Percentiles rank a stretch among this genome's conserved stretches.
These are phyloP conservation scores for Amphiprion percula DNA, from an alignment of 2,113 vertebrate species.

Conservation along the genomic window DNA sequence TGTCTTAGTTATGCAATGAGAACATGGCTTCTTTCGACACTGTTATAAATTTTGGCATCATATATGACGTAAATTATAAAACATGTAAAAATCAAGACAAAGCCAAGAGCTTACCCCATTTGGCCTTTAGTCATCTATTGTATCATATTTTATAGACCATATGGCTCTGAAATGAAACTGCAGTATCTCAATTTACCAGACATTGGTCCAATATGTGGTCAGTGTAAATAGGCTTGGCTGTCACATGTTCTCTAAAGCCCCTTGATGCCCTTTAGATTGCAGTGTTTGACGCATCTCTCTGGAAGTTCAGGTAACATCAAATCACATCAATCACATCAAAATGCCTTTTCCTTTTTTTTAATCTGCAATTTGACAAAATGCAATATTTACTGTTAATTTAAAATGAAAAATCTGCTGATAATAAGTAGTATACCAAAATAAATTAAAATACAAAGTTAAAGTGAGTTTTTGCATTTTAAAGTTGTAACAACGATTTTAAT, in stretches of 20 bases:
- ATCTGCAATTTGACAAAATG: too few species aligned
- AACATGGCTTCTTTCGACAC: not conserved
- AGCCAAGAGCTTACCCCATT: not conserved
- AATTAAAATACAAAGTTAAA: too few species aligned
- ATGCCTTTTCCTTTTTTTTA: too few species aligned
- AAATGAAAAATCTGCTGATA: too few species aligned
- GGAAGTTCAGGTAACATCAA: not conserved
- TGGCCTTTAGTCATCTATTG: constrained; percentile 21
- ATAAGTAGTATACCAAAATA: too few species aligned
- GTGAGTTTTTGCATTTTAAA: too few species aligned
- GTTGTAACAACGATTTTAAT: too few species aligned
- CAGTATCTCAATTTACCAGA: constrained; percentile 47
- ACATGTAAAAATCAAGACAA: not conserved
- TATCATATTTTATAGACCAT: constrained; percentile 18
- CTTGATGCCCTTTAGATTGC: not conserved
- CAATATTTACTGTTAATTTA: too few species aligned
- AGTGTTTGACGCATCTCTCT: not conserved
- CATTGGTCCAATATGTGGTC: constrained; percentile 49
- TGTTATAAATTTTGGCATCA: not conserved
- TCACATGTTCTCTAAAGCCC: constrained; percentile 25
- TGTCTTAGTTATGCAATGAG: too few species aligned
- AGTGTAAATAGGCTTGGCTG: constrained; percentile 29
- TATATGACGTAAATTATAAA: not conserved
- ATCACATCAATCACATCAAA: too few species aligned
- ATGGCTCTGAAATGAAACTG: constrained; percentile 37